A percentile compares a stretch with the other conserved stretches of the same genome.
phyloP scores from a whole-genome alignment of 2,113 vertebrate genomes.

The Mirza zaza region DNA sequence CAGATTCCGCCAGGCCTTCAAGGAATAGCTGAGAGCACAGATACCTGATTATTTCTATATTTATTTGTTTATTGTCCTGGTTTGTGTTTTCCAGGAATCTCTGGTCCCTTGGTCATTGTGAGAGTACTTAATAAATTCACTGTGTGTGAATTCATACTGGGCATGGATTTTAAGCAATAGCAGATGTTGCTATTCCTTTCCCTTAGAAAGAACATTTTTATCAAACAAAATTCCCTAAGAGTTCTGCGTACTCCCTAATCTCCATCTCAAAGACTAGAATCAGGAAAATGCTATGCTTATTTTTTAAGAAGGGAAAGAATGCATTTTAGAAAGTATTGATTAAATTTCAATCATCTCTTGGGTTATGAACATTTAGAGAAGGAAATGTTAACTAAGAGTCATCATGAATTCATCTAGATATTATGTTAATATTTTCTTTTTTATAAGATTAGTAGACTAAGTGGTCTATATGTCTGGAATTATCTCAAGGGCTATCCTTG shows the following conservation, averaged over 20 bases:
- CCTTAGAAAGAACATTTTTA: not conserved
- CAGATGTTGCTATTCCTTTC: not conserved
- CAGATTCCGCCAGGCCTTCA: not conserved
- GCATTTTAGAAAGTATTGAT: constrained; percentile 16
- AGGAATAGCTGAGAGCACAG: not conserved
- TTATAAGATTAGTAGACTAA: not conserved
- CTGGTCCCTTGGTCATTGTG: not conserved
- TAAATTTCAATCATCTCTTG: constrained; percentile 1
- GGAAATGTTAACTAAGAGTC: not conserved
- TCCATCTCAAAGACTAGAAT: not conserved
- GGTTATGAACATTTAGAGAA: constrained; percentile 29
- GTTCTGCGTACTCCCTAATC: not conserved
- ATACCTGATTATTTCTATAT: not conserved
- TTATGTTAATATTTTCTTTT: not conserved
- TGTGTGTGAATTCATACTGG: not conserved
- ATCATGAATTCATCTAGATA: not conserved
- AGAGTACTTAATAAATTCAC: not conserved
- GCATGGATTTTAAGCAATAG: not conserved
- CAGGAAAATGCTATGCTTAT: not conserved
- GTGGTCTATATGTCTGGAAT: not conserved
- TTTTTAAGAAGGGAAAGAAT: not conserved
- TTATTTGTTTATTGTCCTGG: not conserved
- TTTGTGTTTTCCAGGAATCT: not conserved
- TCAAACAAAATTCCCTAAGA: not conserved
- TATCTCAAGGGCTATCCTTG: not conserved